A percentile compares a stretch with the other conserved stretches of the same genome.
These are phyloP conservation scores for Luscinia megarhynchos DNA, from an alignment of 2,797 vertebrate species.

Conservation along the genomic window DNA sequence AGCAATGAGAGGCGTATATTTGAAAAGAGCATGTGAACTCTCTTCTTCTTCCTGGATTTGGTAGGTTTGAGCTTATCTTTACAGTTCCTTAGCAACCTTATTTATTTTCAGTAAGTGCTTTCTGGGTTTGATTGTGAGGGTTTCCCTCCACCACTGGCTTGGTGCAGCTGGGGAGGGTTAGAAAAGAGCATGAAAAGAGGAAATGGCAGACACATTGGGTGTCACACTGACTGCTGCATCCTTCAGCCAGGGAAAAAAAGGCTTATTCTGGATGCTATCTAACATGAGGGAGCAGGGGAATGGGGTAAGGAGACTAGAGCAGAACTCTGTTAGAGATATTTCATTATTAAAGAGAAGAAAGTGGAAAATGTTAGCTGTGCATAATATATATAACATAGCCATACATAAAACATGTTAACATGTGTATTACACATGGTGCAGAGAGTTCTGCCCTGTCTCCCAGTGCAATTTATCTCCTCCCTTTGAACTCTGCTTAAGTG, in stretches of 20 bases:
- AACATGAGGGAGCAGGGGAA: not conserved
- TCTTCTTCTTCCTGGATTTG: not conserved
- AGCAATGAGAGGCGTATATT: not conserved
- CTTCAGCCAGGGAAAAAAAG: not conserved
- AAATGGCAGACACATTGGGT: rapidly evolving
- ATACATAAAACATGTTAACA: not conserved
- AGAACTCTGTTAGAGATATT: not conserved
- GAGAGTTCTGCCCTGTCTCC: not conserved
- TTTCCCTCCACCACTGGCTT: not conserved
- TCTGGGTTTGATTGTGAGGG: not conserved
- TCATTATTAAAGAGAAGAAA: slow-evolving; percentile 12
- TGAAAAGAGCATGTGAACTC: not conserved
- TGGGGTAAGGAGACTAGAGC: not conserved
- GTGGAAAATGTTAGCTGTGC: not conserved
- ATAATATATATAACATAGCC: not conserved
- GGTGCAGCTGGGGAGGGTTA: not conserved
- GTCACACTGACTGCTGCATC: not conserved
- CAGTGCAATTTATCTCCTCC: not conserved
- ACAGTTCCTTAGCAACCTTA: slow-evolving; percentile 34
- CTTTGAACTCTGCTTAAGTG: not conserved
- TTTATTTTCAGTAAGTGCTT: slow-evolving; percentile 20
- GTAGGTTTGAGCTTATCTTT: slow-evolving; percentile 34
- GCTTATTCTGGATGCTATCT: not conserved
- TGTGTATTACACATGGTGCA: not conserved
- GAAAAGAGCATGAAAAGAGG: not conserved